Evolutionary conservation across 2,797 vertebrate genomes (phyloP), one percentile per base, ranked within the genome.

Genomic region (Brotogeris chrysoptera): DNA sequence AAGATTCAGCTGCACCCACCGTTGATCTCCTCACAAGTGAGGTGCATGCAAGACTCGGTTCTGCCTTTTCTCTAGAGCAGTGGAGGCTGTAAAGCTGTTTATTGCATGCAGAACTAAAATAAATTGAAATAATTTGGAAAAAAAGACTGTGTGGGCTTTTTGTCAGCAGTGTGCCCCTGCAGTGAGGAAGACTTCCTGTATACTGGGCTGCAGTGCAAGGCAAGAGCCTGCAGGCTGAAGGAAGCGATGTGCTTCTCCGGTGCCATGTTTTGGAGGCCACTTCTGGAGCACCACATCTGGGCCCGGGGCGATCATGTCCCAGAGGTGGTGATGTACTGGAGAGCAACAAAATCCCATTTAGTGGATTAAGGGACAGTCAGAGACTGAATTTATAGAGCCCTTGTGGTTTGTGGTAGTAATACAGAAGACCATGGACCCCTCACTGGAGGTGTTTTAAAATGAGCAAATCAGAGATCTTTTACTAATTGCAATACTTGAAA

Each of bases 291-390:
- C 7, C 6, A 16, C 4, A 19, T 44, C 39, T 59, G n/a, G n/a
- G 10, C 36, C 9, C 32, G 18, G 17, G 25, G 9, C 17, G 12
- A 49, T 74, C 61, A 57, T 15, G 9, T 64, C 21, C 20, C 27
- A 44, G 28, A 43, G 6, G 4, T 39, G 24, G 24, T 24, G 7
- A 43, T 0, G 1, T 65, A 32, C 14, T 47, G 24, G 5, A 2
- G 11, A 38, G 27, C 15, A 74, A 28, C 11, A 65, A 60, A 79
- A 46, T 34, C 32, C 10, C 1, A 0, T 27, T 53, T 15, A 47
- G 16, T 12, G 8, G 21, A 28, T 52, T 57, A 69, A 59, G 17
- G 24, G 5, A 34, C 38, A 50, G 19, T 50, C 41, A 43, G 43
- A 53, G 11, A 4, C 34, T 68, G 49, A 49, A 50, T 55, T 46